Base-by-base conservation (phyloP, 30 jellyfish, hydroid and myxozoan genomes). In the Hydractinia echinata region DNA sequence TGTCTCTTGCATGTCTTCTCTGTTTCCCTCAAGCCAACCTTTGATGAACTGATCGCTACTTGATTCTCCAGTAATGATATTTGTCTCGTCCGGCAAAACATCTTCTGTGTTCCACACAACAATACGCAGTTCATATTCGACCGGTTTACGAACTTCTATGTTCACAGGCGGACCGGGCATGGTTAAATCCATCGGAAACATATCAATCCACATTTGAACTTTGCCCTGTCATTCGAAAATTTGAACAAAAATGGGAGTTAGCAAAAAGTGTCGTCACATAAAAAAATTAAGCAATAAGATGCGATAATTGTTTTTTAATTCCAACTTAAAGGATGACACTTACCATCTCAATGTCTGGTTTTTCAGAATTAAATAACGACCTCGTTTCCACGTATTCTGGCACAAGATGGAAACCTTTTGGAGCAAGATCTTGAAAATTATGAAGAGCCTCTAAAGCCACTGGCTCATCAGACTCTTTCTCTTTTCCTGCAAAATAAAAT, bases 301-400 rank as follows among this genome's bases (percentile, higher is more conserved):
- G 16, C 74, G 39, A 64, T 13, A 64, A 64, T n/a, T 64, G 69
- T 58, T 58, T 58, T 58, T 58, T 30, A 68, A 68, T 15, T 10
- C 1, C 79, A 68, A 30, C 79, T 20, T 0, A 11, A 30, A n/a
- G 49, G 55, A 1, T 68, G 55, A 68, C 79, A n/a, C 1, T 68
- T 18, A 93, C 99, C 96, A 84, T 94, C 50, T 89, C 96, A 21
- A 87, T 83, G 7, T 95, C 96, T 4, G 94, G 95, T 55, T 94
- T 94, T 80, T 87, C 96, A 4, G 96, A 97, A 67, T 81, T 94
- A 77, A 73, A 84, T 60, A 94, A 85, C 8, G 95, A 73, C 76
- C 99, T 67, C 66, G 99, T 79, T 69, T 94, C 99, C 4, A 94
- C 96, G 74, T 94, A 93, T 81, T 94, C 99, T 9, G 99, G 99